Evolutionary conservation across 2,113 vertebrate genomes (phyloP).

Genomic region (Rhodinocichla rosea): DNA sequence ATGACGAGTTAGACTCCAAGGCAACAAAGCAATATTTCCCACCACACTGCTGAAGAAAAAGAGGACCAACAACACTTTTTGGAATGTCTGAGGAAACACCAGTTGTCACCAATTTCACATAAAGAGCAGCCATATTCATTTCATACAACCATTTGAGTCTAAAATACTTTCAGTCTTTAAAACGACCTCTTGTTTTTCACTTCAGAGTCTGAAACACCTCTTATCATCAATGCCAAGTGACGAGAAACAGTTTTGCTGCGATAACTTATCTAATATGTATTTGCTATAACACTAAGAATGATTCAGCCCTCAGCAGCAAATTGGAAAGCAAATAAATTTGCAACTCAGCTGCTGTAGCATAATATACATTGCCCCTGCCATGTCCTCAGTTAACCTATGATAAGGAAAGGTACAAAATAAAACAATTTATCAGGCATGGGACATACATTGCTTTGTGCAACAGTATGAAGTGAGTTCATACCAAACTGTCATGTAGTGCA

Average conservation of each 20-base stretch:
- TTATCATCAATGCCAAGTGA: not conserved
- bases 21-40: not conserved
- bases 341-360: not conserved
- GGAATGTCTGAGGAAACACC: not conserved
- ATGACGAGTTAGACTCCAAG: not conserved
- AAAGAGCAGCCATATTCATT: not conserved
- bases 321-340: conserved; percentile 3
- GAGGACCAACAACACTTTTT: not conserved
- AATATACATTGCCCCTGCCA: not conserved
- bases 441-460: not conserved
- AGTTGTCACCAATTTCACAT: not conserved
- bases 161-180: not conserved
- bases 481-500: not conserved
- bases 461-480: not conserved
- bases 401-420: not conserved
- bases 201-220: not conserved
- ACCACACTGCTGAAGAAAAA: not conserved
- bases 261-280: conserved; percentile 23
- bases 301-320: conserved; percentile 1
- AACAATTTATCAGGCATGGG: not conserved
- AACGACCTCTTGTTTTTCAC: not conserved
- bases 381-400: not conserved
- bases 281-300: conserved; percentile 33
- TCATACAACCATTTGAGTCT: not conserved
- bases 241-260: not conserved